phyloP scores from a whole-genome alignment of 2,888 invertebrate species.

The Cephus pygmeus region DNA sequence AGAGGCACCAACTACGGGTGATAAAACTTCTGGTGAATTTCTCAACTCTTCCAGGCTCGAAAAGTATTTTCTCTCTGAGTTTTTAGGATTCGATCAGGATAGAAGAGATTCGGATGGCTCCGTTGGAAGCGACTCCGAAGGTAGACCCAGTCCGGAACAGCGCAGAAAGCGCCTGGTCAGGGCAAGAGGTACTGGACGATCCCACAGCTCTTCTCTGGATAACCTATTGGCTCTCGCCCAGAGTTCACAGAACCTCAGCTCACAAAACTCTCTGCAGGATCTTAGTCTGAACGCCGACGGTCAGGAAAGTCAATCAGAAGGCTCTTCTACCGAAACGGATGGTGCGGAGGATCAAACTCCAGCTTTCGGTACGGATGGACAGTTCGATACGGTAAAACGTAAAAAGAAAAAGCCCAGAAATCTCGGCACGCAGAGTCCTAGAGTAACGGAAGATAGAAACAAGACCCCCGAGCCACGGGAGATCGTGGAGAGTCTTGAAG shows the following conservation, averaged over 20 bases:
- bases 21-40: conserved; percentile 72
- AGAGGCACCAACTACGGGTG: conserved; percentile 55
- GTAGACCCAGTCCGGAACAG: conserved; percentile 88
- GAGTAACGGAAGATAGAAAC: conserved; percentile 71
- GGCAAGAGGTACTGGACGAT: conserved; percentile 84
- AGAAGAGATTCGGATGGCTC: conserved; percentile 85
- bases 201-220: conserved; percentile 84
- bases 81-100: conserved; percentile 84
- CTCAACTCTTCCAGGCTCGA: conserved; percentile 83
- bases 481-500: conserved; percentile 68
- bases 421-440: conserved; percentile 60
- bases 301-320: conserved; percentile 67
- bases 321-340: conserved; percentile 79
- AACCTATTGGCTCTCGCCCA: conserved; percentile 73
- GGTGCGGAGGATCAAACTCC: conserved; percentile 71
- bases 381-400: conserved; percentile 85
- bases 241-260: conserved; percentile 56
- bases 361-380: conserved; percentile 78
- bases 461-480: conserved; percentile 76
- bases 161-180: conserved; percentile 83
- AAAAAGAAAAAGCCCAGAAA: conserved; percentile 79
- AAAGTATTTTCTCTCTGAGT: conserved; percentile 89
- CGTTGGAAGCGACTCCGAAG: conserved; percentile 92
- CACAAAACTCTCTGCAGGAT: conserved; percentile 61
- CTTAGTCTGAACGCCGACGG: conserved; percentile 53